Evolutionary conservation across 1,140 invertebrate genomes (phyloP).

Genomic region (Hylyphantes graminicola): DNA sequence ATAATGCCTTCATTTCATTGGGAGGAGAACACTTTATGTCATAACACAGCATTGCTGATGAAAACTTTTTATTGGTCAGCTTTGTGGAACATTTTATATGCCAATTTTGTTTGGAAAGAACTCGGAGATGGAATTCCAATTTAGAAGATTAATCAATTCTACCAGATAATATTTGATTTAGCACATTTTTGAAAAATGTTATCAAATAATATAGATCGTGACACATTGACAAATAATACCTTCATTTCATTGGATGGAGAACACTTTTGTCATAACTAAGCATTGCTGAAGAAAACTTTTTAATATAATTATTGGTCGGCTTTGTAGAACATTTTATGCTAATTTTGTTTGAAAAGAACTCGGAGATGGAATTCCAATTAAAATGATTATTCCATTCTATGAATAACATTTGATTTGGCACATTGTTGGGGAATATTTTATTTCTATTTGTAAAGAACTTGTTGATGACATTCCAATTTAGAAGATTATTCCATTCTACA

Average conservation of each 20-base stretch:
- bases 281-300: background rate
- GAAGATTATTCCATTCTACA: background rate
- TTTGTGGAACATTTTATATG: background rate
- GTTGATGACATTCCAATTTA: too few species aligned
- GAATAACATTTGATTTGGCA: too few species aligned
- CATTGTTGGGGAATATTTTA: background rate
- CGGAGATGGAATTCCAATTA: too few species aligned
- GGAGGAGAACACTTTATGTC: background rate
- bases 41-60: background rate
- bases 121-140: background rate
- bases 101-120: background rate
- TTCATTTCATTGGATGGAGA: background rate
- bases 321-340: background rate
- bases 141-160: background rate
- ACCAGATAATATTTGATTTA: background rate
- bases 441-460: background rate
- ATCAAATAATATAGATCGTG: constrained; percentile 3
- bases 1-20: background rate
- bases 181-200: background rate
- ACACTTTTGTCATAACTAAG: background rate
- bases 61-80: background rate
- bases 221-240: constrained; percentile 34
- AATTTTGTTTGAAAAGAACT: too few species aligned
- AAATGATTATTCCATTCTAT: too few species aligned
- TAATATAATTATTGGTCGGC: background rate